These are phyloP conservation scores for Chlorocebus sabaeus DNA, from an alignment of 2,113 vertebrate genomes.

Conservation along the genomic window DNA sequence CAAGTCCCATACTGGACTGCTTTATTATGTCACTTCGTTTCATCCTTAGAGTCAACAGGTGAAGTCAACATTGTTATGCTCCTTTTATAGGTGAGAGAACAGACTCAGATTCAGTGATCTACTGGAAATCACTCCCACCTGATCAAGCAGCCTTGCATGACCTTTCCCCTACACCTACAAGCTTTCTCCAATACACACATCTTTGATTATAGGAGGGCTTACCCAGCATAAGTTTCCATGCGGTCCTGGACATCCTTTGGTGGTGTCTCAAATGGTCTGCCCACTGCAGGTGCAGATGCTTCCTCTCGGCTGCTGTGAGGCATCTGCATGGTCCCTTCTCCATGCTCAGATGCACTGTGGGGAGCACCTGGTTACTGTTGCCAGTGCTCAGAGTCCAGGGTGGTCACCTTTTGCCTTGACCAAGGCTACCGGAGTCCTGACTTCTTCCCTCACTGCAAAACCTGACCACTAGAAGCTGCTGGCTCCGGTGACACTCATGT, in stretches of 20 bases:
- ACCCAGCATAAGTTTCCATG: rapidly evolving
- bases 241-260: neutral
- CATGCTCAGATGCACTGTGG: rapidly evolving
- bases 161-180: neutral
- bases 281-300: rapidly evolving
- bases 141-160: too few relatives aligned
- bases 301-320: neutral
- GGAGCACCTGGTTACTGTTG: neutral
- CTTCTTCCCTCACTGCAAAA: neutral
- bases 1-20: neutral
- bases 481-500: neutral
- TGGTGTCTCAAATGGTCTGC: neutral
- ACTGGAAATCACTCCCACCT: neutral
- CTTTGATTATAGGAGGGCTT: neutral
- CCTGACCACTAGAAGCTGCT: neutral
- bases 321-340: rapidly evolving
- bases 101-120: neutral
- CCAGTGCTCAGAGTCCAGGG: neutral
- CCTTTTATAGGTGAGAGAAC: neutral
- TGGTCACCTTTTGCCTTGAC: neutral
- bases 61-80: neutral
- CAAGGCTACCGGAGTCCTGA: neutral
- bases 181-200: neutral
- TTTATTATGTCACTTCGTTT: neutral
- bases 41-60: neutral